Evolutionary conservation across 1,140 invertebrate species (phyloP), one percentile per base, ranked within the genome.

Genomic region (Mylabris phalerata): DNA sequence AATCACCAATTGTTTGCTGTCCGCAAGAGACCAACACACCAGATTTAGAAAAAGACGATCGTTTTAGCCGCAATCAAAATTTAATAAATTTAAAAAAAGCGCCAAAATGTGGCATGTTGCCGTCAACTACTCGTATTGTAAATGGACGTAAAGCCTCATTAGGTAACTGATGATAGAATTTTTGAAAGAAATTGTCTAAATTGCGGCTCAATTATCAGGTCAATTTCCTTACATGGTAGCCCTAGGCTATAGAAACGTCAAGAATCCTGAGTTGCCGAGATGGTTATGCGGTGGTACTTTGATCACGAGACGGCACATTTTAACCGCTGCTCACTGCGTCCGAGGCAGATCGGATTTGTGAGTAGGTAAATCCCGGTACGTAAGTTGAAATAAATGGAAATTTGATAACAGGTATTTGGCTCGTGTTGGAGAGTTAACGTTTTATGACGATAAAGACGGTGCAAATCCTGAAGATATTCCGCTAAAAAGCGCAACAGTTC

Each of bases 321-420:
- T 95, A 3, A 93, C 92, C 1, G 91, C 92, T 4, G 89, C 82
- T 0, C 92, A 94, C 71, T 95, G 92, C 73, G 84, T 94, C 10
- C 73, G 81, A 38, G 72, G 75, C 43, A 78, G 80, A 42, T 55
- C 73, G 7, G 79, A 80, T 55, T 69, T 86, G 72, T 82, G 68
- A 78, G 77, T 76, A 47, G 24, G 4, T 50, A 10, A 57, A 25
- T 19, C 19, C 19, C 19, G 1, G 1, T 19, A 38, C 41, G 9
- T 5, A 32, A 42, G 41, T 13, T 42, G 6, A 27, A 19, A 57
- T 10, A 54, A 57, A 27, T 51, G 25, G 49, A 55, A 50, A 60
- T 42, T 63, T 69, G 32, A 4, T 72, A 50, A 11, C 67, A 82
- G 80, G 42, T 82, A 78, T 62, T 11, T 84, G 0, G 84, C 84